phyloP scores from a whole-genome alignment of 2,113 vertebrate species.

The Pelusios castaneus region DNA sequence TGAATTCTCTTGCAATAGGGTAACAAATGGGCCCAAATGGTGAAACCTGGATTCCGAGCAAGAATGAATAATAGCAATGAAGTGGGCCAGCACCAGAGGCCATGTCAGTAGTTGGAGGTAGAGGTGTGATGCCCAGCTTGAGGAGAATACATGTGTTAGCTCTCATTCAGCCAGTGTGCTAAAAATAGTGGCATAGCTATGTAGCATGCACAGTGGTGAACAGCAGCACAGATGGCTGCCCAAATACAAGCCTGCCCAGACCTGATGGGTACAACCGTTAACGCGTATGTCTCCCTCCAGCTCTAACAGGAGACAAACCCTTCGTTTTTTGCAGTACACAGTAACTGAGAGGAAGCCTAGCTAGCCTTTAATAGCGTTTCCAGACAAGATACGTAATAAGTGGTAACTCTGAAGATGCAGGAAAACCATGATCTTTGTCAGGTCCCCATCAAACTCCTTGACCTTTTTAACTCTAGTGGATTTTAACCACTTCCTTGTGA shows the following conservation, averaged over 20 bases:
- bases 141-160: neutral
- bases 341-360: neutral
- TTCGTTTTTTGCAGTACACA: neutral
- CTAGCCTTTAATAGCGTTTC: neutral
- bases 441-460: neutral
- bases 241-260: neutral
- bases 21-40: neutral
- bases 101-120: neutral
- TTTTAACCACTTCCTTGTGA: neutral
- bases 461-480: accelerated
- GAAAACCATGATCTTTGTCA: neutral
- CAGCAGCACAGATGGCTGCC: neutral
- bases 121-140: neutral
- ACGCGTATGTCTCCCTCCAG: neutral
- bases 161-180: neutral
- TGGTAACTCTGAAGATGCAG: accelerated
- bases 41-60: neutral
- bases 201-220: neutral
- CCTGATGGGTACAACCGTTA: neutral
- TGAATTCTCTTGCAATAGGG: neutral
- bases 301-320: neutral
- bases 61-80: neutral
- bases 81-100: neutral
- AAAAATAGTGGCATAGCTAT: neutral
- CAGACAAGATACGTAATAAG: accelerated